Base-by-base conservation (phyloP, 2,797 vertebrate genomes). In the Pantherophis alleghaniensis region DNA sequence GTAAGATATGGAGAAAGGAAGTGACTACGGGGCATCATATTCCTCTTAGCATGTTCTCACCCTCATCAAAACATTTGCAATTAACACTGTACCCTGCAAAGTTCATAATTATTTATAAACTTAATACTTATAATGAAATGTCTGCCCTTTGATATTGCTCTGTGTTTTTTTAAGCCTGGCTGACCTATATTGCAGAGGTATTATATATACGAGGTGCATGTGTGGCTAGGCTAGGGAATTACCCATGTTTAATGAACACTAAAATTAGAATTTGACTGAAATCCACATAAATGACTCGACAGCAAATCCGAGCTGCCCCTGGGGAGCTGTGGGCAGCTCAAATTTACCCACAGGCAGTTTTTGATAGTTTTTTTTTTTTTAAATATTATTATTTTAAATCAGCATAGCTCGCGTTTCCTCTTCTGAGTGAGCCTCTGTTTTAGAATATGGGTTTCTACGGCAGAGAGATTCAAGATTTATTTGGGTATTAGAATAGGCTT, bases 221-320 rank as follows among this genome's bases (percentile, higher is more conserved):
- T 95, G 91, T 96, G 96, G 96, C 95, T 97, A 92, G 97, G 95
- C 98, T 98, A 96, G 98, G 98, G 98, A 98, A 98, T 98, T 98
- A 98, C 97, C 97, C 97, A 96, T 97, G 97, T 98, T 98, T 98
- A 98, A 98, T 98, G 98, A 98, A 98, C 98, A 98, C 98, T 98
- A 98, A 98, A 98, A 98, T 98, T 98, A 98, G 98, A 98, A 98
- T 98, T 98, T 98, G 98, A 98, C 97, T 98, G 98, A 98, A 98
- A 98, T 98, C 98, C 98, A 98, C 98, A 98, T 98, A 98, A 98
- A 98, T 97, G 98, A 97, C 98, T 98, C 96, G 86, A 97, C 97
- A 98, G 98, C 98, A 98, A 98, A 97, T 98, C 98, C n/a, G 94
- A 95, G 96, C 97, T 97, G 97, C 98, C 98, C 97, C 98, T 98